Evolutionary conservation across 2,113 vertebrate genomes (phyloP).

Genomic region (Coreoperca whiteheadi): DNA sequence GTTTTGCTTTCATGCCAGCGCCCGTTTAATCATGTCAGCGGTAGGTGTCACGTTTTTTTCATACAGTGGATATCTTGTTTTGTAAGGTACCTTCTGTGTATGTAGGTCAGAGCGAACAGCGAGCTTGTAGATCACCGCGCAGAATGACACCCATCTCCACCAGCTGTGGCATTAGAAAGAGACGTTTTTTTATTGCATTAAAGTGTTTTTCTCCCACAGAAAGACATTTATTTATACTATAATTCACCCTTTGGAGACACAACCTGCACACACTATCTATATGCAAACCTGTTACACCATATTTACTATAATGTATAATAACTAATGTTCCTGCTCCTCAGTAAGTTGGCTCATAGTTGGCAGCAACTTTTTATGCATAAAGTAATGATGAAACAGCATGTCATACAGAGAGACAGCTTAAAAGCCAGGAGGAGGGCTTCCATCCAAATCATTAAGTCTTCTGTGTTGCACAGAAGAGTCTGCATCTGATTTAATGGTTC

Average conservation of each 20-base stretch:
- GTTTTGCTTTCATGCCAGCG: slow-evolving; percentile 21
- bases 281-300: slow-evolving; percentile 23
- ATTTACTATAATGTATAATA: slow-evolving; percentile 35
- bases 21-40: slow-evolving; percentile 42
- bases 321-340: slow-evolving; percentile 28
- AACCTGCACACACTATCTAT: not conserved
- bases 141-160: slow-evolving; percentile 42
- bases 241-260: slow-evolving; percentile 4
- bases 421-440: slow-evolving; percentile 57
- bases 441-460: slow-evolving; percentile 53
- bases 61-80: no score
- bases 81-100: slow-evolving; percentile 25
- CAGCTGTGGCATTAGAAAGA: slow-evolving; percentile 31
- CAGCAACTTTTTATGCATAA: slow-evolving; percentile 29
- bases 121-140: slow-evolving; percentile 21
- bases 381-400: slow-evolving; percentile 68
- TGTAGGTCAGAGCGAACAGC: slow-evolving; percentile 61
- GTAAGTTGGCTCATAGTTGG: slow-evolving; percentile 37
- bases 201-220: not conserved
- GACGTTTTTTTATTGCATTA: slow-evolving; percentile 2
- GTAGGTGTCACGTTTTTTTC: slow-evolving; percentile 29
- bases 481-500: slow-evolving; percentile 53
- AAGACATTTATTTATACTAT: not conserved
- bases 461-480: slow-evolving; percentile 41
- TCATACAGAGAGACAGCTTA: slow-evolving; percentile 55